Conservation (phyloP, 2,888 invertebrate species). For the Hypomecis atomaria region DNA sequence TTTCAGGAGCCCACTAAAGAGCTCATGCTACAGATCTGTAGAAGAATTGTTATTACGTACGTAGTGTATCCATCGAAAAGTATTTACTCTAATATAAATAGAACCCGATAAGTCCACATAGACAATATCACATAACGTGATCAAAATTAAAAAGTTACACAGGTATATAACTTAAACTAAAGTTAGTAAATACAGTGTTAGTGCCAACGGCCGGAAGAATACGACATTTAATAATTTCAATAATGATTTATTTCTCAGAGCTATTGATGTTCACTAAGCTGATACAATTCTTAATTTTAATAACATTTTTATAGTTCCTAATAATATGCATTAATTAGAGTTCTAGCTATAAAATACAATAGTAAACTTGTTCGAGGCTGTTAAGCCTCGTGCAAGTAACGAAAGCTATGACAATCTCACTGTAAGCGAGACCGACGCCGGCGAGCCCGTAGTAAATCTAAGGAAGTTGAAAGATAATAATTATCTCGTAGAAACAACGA, state of each 20-base stretch:
- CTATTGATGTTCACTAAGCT: slow-evolving; percentile 85
- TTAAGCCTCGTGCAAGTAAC: slow-evolving; percentile 59
- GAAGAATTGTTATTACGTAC: too few relatives aligned
- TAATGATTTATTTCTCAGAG: slow-evolving; percentile 83
- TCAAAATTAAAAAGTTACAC: too few relatives aligned
- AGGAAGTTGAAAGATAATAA: slow-evolving; percentile 38
- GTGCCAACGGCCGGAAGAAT: slow-evolving; percentile 57
- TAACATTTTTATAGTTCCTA: slow-evolving; percentile 82
- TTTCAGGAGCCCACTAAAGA: too few relatives aligned
- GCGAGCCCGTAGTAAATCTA: slow-evolving; percentile 33
- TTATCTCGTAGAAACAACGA: slow-evolving; percentile 33
- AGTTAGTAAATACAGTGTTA: slow-evolving; percentile 37
- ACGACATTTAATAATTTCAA: slow-evolving; percentile 83
- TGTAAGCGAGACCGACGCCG: slow-evolving; percentile 42
- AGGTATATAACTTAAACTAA: slow-evolving; percentile 14
- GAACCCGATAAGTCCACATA: too few relatives aligned
- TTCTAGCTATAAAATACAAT: slow-evolving; percentile 84
- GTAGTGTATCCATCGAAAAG: too few relatives aligned
- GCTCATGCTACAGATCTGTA: too few relatives aligned
- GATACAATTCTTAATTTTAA: slow-evolving; percentile 83
- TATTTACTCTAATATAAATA: too few relatives aligned
- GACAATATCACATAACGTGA: too few relatives aligned
- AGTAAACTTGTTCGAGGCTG: slow-evolving; percentile 73
- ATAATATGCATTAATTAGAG: slow-evolving; percentile 84
- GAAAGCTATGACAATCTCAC: slow-evolving; percentile 52